These are phyloP conservation scores for Harpagoxenus sublaevis DNA, from an alignment of 2,888 invertebrate species.

Conservation along the genomic window DNA sequence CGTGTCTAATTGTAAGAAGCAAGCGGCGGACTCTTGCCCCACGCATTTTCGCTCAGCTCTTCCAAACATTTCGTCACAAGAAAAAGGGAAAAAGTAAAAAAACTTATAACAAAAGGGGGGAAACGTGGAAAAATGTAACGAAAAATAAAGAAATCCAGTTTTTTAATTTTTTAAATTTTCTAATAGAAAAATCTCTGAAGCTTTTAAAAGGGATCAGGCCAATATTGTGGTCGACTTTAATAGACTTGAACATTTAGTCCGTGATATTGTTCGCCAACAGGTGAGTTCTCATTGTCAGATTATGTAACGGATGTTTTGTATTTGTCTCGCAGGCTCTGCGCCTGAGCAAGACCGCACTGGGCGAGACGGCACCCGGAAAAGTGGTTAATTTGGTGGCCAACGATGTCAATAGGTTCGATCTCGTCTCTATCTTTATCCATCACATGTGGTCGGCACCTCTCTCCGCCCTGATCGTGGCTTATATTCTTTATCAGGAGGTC, in stretches of 20 bases:
- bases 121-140: not conserved
- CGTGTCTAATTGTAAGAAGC: not conserved
- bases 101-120: not conserved
- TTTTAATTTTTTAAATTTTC: not conserved
- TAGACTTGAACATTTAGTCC: not conserved
- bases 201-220: not conserved
- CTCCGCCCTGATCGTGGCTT: constrained; percentile 90
- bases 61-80: not conserved
- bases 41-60: not conserved
- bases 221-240: not conserved
- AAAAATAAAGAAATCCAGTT: not conserved
- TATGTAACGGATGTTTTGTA: constrained; percentile 18
- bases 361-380: constrained; percentile 91
- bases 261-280: not conserved
- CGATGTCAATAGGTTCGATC: constrained; percentile 97
- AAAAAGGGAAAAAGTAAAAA: not conserved
- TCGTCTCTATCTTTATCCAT: constrained; percentile 95
- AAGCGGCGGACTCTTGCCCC: not conserved
- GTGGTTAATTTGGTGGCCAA: constrained; percentile 90
- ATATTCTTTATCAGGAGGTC: constrained; percentile 92
- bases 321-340: constrained; percentile 87
- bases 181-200: not conserved
- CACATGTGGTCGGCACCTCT: constrained; percentile 96
- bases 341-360: constrained; percentile 90
- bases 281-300: not conserved